Conservation (phyloP, 2,113 vertebrate genomes). For the Xiphorhynchus elegans region DNA sequence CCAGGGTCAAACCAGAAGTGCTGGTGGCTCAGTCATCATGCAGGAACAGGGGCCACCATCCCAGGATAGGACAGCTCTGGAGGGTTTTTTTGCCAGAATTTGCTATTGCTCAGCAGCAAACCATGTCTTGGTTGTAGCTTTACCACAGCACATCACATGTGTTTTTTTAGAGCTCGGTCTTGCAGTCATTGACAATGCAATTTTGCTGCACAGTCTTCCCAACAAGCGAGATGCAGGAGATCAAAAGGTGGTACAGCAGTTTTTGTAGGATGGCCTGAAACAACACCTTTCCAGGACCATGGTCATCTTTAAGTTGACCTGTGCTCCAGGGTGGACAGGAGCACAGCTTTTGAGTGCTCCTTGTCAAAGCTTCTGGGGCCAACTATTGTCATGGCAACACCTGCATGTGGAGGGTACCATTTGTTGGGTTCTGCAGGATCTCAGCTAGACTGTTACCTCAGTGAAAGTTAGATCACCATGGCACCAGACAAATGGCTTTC, state of each 20-base stretch:
- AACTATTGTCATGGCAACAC: not conserved
- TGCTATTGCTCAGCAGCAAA: not conserved
- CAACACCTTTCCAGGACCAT: not conserved
- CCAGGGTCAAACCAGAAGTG: not conserved
- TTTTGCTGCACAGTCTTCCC: not conserved
- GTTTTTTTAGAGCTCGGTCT: not conserved
- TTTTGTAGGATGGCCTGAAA: not conserved
- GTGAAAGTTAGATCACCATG: constrained; percentile 5
- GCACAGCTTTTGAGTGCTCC: not conserved
- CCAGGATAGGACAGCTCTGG: not conserved
- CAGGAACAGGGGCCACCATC: not conserved
- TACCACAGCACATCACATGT: not conserved
- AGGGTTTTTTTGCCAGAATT: not conserved
- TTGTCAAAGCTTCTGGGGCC: not conserved
- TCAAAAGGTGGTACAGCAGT: rapidly evolving
- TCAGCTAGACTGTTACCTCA: not conserved
- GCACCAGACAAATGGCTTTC: not conserved
- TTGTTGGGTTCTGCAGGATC: not conserved
- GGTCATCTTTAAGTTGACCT: not conserved
- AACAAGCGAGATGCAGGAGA: not conserved
- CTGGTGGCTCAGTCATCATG: rapidly evolving
- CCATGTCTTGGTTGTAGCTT: not conserved
- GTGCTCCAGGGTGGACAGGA: not conserved
- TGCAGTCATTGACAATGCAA: not conserved
- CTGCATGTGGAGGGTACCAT: not conserved